A percentile compares a stretch with the other conserved stretches of the same genome.
Conservation (phyloP, 2,888 invertebrate species). For the Acrobasis repandana region DNA sequence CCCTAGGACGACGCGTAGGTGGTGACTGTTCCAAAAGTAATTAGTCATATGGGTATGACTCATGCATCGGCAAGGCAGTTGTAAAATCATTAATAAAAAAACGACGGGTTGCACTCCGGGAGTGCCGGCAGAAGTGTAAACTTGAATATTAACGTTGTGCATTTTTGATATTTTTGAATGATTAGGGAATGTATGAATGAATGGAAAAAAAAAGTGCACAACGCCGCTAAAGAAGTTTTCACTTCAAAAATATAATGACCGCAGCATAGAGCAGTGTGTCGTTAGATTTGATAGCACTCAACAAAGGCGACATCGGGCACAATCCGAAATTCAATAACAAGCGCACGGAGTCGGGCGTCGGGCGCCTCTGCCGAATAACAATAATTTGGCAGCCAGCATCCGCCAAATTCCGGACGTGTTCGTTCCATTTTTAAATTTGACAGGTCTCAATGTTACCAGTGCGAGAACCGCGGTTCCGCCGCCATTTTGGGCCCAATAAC, state of each 20-base stretch:
- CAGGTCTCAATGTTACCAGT: constrained; percentile 57
- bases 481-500: constrained; percentile 54
- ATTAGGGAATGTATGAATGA: too few species aligned
- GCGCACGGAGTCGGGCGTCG: constrained; percentile 45
- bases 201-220: too few species aligned
- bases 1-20: too few species aligned
- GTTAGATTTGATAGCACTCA: constrained; percentile 51
- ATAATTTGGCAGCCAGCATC: constrained; percentile 78
- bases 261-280: not conserved
- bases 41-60: too few species aligned
- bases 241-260: not conserved
- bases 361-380: constrained; percentile 71
- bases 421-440: constrained; percentile 81
- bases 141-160: too few species aligned
- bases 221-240: too few species aligned
- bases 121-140: too few species aligned
- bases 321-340: constrained; percentile 76
- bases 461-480: constrained; percentile 26
- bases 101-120: too few species aligned
- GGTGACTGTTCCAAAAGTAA: too few species aligned
- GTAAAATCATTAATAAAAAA: too few species aligned
- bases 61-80: too few species aligned
- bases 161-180: too few species aligned
- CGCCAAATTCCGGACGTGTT: constrained; percentile 75
- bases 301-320: constrained; percentile 62